These are phyloP conservation scores for Ethmia dodecea DNA, from an alignment of 2,888 invertebrate genomes.

Conservation along the genomic window DNA sequence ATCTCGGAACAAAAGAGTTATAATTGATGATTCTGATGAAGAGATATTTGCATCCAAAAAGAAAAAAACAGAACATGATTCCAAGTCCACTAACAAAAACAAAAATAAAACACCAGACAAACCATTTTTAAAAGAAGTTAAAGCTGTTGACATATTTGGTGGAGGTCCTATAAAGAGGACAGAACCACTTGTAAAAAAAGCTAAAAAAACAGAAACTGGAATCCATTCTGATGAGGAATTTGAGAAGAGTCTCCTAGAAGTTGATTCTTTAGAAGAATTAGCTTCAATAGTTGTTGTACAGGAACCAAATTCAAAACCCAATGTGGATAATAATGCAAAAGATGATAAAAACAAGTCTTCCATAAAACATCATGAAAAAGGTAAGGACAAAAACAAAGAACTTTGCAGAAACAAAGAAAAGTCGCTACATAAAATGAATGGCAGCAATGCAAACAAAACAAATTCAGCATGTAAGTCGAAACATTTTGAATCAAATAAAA, in stretches of 20 bases:
- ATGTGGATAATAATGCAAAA: no score
- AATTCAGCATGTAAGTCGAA: no score
- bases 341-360: neutral
- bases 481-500: no score
- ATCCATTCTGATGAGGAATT: slow-evolving; percentile 84
- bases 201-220: slow-evolving; percentile 65
- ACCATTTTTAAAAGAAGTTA: slow-evolving; percentile 49
- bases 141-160: slow-evolving; percentile 79
- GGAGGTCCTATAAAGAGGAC: slow-evolving; percentile 78
- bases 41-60: slow-evolving; percentile 36
- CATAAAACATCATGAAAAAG: neutral
- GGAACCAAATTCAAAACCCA: slow-evolving; percentile 4
- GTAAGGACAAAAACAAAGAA: no score
- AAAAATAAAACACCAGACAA: slow-evolving; percentile 32
- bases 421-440: no score
- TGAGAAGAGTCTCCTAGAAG: slow-evolving; percentile 80
- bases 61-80: slow-evolving; percentile 26
- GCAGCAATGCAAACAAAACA: no score
- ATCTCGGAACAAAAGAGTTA: slow-evolving; percentile 36
- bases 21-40: slow-evolving; percentile 60
- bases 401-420: no score
- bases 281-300: slow-evolving; percentile 7
- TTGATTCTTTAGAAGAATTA: slow-evolving; percentile 65
- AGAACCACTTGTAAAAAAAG: slow-evolving; percentile 62
- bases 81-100: slow-evolving; percentile 29